A percentile compares a stretch with the other conserved stretches of the same genome.
phyloP scores from a whole-genome alignment of 2,113 vertebrate species.

The Vanacampus margaritifer region DNA sequence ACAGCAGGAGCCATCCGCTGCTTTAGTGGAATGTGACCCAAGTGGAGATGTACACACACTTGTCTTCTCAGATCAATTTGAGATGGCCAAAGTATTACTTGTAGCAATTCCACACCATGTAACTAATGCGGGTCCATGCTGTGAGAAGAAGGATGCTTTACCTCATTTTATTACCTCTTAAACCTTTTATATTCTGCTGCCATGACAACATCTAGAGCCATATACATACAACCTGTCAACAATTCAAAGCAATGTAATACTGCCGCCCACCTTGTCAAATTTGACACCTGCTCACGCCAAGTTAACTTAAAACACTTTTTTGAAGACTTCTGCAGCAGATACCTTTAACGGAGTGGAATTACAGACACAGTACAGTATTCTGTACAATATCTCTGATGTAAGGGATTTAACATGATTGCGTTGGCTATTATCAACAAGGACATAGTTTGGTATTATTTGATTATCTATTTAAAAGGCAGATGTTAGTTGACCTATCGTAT shows the following conservation, averaged over 20 bases:
- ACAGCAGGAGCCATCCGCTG: slow-evolving; percentile 14
- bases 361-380: no score
- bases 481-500: no score
- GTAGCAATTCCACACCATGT: not conserved
- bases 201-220: not conserved
- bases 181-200: slow-evolving; percentile 24
- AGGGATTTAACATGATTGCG: not conserved
- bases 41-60: slow-evolving; percentile 8
- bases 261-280: not conserved
- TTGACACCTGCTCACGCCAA: slow-evolving; percentile 17
- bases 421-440: no score
- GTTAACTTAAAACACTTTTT: slow-evolving; percentile 21
- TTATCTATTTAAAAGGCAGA: no score
- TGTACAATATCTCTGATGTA: no score
- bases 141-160: slow-evolving; percentile 11
- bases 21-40: not conserved
- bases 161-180: slow-evolving; percentile 31
- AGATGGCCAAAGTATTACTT: not conserved
- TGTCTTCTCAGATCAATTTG: slow-evolving; percentile 16
- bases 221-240: slow-evolving; percentile 32
- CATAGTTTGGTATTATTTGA: no score
- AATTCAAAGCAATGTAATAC: slow-evolving; percentile 42
- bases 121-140: not conserved
- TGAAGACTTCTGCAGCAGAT: no score
- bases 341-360: no score